Conservation (phyloP, 2,797 vertebrate species). For the Manis crassicaudata region DNA sequence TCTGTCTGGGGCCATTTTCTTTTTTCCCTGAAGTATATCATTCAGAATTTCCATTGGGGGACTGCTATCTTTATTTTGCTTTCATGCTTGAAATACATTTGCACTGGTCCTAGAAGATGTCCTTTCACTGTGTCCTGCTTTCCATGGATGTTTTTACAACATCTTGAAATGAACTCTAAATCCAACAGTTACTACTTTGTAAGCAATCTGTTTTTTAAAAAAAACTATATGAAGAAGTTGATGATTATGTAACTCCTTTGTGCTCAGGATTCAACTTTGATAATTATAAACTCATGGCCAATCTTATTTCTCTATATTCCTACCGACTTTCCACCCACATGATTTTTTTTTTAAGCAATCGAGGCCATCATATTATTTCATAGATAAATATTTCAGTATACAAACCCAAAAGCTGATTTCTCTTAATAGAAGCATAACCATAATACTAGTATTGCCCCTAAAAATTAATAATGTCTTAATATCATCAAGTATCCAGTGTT, state of each 20-base stretch:
- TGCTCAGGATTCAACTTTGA: not conserved
- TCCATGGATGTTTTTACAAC: not conserved
- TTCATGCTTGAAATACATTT: not conserved
- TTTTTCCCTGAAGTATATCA: not conserved
- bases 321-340: not conserved
- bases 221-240: not conserved
- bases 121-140: not conserved
- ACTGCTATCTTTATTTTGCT: no score
- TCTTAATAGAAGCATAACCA: not conserved
- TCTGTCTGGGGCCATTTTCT: not conserved
- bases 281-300: not conserved
- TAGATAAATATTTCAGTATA: not conserved
- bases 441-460: not conserved
- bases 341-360: not conserved
- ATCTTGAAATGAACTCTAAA: not conserved
- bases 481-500: not conserved
- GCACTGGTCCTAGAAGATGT: not conserved
- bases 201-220: not conserved
- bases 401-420: not conserved
- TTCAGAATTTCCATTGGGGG: not conserved
- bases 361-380: not conserved
- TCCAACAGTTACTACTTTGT: not conserved
- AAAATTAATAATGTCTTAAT: not conserved
- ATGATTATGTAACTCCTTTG: not conserved
- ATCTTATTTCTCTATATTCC: not conserved